Evolutionary conservation across 1,140 invertebrate species (phyloP), one percentile per base, ranked within the genome.

Genomic region (Drosophila pseudoananassae): DNA sequence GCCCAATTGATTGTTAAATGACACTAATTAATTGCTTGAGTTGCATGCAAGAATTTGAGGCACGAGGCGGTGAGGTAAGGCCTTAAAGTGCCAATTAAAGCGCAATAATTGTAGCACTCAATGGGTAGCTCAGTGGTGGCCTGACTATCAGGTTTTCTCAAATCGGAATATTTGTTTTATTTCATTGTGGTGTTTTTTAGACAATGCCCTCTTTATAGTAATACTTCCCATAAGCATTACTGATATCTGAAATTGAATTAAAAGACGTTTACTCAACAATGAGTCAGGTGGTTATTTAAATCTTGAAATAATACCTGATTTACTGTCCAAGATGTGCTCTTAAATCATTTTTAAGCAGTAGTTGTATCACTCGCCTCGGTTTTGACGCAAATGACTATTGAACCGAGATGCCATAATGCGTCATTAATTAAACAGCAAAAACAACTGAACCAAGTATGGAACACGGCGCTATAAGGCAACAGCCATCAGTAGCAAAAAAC

Each of bases 381-480:
- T 81, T 82, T 78, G 78, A 82, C 78, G 79, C 56, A 83, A 78
- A 65, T 65, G 43, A 23, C 64, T 60, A 71, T 49, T 60, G 59
- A 82, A 81, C 52, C 33, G 72, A 52, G 51, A 51, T 69, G 63
- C 45, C 47, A 69, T 51, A 87, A 73, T 85, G 82, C 82, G 82
- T 85, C 82, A 85, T 85, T 85, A 82, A 85, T 85, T 78, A 87
- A 85, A 75, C 74, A 81, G 43, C 50, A 63, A 60, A 68, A 47
- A 61, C 45, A 55, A 81, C 64, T 57, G 47, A 76, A 73, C 17
- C 20, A 38, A 63, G 49, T 79, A 72, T 64, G 55, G 64, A 65
- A 75, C 40, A 69, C 45, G 23, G 33, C 46, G 49, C 25, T 49
- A 63, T 29, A 57, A 52, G 76, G 74, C 59, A 78, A 57, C 57